Base-by-base conservation (phyloP, 2,797 vertebrate species). In the Trachurus trachurus region DNA sequence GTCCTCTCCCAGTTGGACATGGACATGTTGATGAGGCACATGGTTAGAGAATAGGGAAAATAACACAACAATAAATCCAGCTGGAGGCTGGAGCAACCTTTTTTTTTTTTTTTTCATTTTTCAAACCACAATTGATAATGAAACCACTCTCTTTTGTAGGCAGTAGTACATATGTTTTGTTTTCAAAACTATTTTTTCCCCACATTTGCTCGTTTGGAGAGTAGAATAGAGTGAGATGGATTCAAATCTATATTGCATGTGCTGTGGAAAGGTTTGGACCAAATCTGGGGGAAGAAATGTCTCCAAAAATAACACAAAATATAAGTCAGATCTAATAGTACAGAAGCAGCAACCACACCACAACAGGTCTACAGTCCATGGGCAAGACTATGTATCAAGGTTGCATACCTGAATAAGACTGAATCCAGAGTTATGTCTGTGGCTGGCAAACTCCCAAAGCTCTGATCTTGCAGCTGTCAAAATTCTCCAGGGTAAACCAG, bases 391-490 rank as follows among this genome's bases (percentile, higher is more conserved):
- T 19, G 29, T 59, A 58, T 65, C 5, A 81, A 69, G 62, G 60
- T 53, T 82, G 66, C 39, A 61, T 50, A 26, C 29, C 22, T 60
- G 40, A 67, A 37, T 47, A 56, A 37, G 12, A 68, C 16, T 17
- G 54, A 74, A 62, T 66, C 58, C 37, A 26, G 59, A 75, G 26
- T 67, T 74, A 22, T 79, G 44, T 84, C 26, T 54, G 19, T 52
- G 50, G 7, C n/a, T 68, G 31, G 56, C 64, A 84, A 83, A 73
- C 57, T 21, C 21, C 44, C 1, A 50, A 71, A 76, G 71, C 49
- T 67, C 21, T 5, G 15, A 40, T 73, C 26, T 64, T 19, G 74
- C 78, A 78, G 74, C 56, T 64, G 72, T 82, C 78, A 50, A 60
- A 71, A 40, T 65, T 71, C 13, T 65, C 37, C 42, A 40, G 37